Base-by-base conservation (phyloP, 1,140 invertebrate species). In the Zaprionus gabonicus region DNA sequence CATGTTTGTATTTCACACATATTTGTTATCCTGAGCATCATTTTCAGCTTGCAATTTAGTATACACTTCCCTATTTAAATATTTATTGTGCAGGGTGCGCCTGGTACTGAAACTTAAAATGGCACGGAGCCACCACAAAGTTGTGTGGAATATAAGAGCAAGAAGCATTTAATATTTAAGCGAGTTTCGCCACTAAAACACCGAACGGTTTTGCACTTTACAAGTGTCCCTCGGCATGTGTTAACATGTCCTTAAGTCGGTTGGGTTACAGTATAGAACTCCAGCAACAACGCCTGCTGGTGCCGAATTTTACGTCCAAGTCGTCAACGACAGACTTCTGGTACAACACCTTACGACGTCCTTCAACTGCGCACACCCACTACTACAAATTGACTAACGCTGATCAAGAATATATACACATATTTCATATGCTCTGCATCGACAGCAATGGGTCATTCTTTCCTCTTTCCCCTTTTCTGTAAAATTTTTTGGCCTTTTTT, bases 241-340 rank as follows among this genome's bases (percentile, higher is more conserved):
- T 80, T 86, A 81, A 82, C 82, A 76, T 86, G 79, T 80, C 66
- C 65, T 80, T 79, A 71, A 86, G 71, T 68, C 63, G 71, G 51
- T 56, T 69, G 63, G 46, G 74, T 78, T 81, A 68, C 82, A 75
- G 85, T 78, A 85, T 85, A 73, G 81, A 79, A 67, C 65, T 70
- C n/a, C 44, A 20, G 64, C 71, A 73, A 65, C 85, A 79, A 64
- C 62, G 65, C 1, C 20, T 12, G 65, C 71, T 76, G 69, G 53
- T 64, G 82, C 78, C 74, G 69, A 76, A 71, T 73, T 76, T 63
- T 74, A 71, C 81, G 81, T 72, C 82, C 78, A 66, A 55, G 62
- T 46, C 82, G 65, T 46, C 82, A 79, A 69, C 17, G 72, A 65
- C 28, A 31, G 20, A 2, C 12, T 3, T 6, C 20, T 25, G 3